Base-by-base conservation (phyloP, 2,888 invertebrate genomes). In the Crepidodera aurea region DNA sequence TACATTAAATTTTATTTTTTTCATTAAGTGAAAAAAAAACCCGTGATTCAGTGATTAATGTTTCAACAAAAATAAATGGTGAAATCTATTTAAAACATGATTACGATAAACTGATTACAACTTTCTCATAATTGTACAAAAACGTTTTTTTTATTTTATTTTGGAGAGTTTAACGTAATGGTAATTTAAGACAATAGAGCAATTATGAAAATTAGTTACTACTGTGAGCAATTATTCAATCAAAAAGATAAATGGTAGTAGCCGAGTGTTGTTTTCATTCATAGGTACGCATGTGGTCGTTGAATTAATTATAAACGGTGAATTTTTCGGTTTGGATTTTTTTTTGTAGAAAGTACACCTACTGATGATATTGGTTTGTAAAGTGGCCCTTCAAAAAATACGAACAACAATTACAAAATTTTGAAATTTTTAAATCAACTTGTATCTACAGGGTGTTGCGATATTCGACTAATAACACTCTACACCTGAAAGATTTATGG, bases 191-290 rank as follows among this genome's bases (percentile, higher is more conserved):
- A 48, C 48, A 48, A 48, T 48, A 27, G 48, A 27, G 48, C 27
- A 48, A 48, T 48, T 48, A 48, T 48, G 22, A 46, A 46, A 46
- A 46, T 46, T 37, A 37, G 13, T 16, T 48, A 48, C 48, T 48
- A 48, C 48, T 48, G 48, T 48, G 13, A 48, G 48, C 48, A 27
- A 48, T 48, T 48, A 48, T 48, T 48, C 15, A 48, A 48, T 48
- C 48, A 48, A 27, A 15, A n/a, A 48, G 48, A 48, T 13, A 48
- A 48, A 29, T 48, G 48, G 15, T 27, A 48, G 48, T 40, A 40
- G 40, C 40, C 18, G 16, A 29, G 48, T 27, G 22, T 27, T 48
- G 48, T 48, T 48, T 48, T 27, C 44, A 44, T 44, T 44, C 44
- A 44, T 25, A 44, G 10, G 5, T n/a, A 42, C 42, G 15, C 44